These are phyloP conservation scores for Heliconius hermathena DNA, from an alignment of 1,140 invertebrate genomes.

Conservation along the genomic window DNA sequence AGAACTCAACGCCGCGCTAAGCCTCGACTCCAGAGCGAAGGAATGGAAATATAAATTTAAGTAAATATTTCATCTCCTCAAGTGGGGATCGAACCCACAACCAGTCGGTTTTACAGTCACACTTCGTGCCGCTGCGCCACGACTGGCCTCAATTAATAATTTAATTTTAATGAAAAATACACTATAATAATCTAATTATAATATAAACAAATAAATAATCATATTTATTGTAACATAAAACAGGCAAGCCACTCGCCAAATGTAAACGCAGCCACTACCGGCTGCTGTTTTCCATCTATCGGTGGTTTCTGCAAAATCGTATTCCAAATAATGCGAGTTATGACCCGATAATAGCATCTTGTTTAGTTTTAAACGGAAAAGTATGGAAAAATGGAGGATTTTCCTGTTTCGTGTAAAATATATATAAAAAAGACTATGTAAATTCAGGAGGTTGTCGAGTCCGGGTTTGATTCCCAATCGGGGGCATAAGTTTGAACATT, in stretches of 20 bases:
- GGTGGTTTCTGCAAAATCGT: slow-evolving; percentile 60
- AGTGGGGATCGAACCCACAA: no score
- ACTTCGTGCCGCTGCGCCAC: no score
- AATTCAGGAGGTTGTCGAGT: neutral
- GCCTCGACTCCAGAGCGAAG: no score
- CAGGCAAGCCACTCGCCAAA: slow-evolving; percentile 38
- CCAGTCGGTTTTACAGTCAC: no score
- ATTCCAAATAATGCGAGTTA: slow-evolving; percentile 57
- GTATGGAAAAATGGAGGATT: neutral
- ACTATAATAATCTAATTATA: no score
- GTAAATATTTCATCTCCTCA: no score
- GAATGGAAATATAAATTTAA: no score
- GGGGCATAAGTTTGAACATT: neutral
- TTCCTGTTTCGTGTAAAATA: neutral
- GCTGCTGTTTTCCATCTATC: slow-evolving; percentile 60
- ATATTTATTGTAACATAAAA: neutral
- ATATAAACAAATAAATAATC: neutral
- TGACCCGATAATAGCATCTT: slow-evolving; percentile 27
- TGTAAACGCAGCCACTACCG: slow-evolving; percentile 33
- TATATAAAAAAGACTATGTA: neutral
- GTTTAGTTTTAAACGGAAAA: slow-evolving; percentile 1
- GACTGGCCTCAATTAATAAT: no score
- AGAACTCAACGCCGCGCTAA: no score
- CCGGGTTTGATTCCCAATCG: neutral
- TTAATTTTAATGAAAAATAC: no score